Evolutionary conservation across 1,140 invertebrate species (phyloP).

Genomic region (Leptinotarsa defecta): DNA sequence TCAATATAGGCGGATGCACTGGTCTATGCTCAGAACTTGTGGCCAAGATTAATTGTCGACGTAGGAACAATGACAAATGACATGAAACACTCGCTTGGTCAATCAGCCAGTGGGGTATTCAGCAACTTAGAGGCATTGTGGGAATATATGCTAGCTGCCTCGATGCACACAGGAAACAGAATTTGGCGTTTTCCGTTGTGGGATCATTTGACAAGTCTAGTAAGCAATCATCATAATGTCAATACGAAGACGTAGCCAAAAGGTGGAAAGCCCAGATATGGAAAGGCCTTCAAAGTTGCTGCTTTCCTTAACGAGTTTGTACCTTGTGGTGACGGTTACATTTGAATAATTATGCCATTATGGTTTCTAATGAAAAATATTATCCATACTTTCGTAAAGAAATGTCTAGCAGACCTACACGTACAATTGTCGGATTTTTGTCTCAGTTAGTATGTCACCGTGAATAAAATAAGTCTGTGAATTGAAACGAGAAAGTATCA

Average conservation of each 20-base stretch:
- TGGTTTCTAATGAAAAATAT: slow-evolving; percentile 60
- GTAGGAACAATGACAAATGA: slow-evolving; percentile 68
- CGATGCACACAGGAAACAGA: slow-evolving; percentile 65
- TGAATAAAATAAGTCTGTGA: slow-evolving; percentile 36
- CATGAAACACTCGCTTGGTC: slow-evolving; percentile 62
- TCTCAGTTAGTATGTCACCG: slow-evolving; percentile 61
- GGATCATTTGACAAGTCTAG: slow-evolving; percentile 60
- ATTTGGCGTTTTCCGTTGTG: slow-evolving; percentile 71
- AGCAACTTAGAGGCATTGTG: slow-evolving; percentile 62
- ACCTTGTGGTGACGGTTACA: slow-evolving; percentile 66
- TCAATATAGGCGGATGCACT: slow-evolving; percentile 59
- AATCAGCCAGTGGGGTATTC: slow-evolving; percentile 63
- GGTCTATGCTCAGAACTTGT: slow-evolving; percentile 64
- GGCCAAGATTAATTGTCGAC: slow-evolving; percentile 67
- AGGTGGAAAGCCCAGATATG: slow-evolving; percentile 47
- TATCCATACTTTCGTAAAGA: slow-evolving; percentile 64
- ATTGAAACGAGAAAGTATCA: neutral
- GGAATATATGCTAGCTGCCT: slow-evolving; percentile 59
- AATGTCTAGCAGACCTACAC: slow-evolving; percentile 66
- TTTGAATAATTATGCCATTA: slow-evolving; percentile 73
- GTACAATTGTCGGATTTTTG: slow-evolving; percentile 66
- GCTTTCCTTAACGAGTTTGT: slow-evolving; percentile 76
- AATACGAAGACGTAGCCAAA: slow-evolving; percentile 68
- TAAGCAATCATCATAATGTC: slow-evolving; percentile 45
- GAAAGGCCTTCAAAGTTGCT: slow-evolving; percentile 69